Evolutionary conservation across 1,140 invertebrate species (phyloP).

Genomic region (Batillaria attramentaria): DNA sequence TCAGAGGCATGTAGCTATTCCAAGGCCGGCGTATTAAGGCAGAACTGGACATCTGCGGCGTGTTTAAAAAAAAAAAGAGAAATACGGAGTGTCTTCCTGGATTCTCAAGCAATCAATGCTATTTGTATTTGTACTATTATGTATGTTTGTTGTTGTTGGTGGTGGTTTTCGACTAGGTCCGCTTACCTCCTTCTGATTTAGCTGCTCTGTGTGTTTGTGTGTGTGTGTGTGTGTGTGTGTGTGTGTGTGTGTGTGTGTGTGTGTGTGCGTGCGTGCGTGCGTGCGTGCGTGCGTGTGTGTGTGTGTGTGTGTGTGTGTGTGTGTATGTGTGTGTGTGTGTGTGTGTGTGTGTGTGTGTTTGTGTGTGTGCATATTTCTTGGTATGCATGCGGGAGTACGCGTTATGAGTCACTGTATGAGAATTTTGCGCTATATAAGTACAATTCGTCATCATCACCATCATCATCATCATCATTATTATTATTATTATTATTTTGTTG

Average conservation of each 20-base stretch:
- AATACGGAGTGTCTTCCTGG: background rate
- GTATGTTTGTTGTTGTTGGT: conserved; percentile 18
- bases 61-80: background rate
- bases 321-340: conserved; percentile 1
- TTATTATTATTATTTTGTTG: no score
- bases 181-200: conserved; percentile 22
- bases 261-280: background rate
- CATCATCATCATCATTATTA: no score
- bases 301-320: conserved; percentile 10
- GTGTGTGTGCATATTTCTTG: background rate
- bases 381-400: background rate
- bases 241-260: conserved; percentile 18
- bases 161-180: background rate
- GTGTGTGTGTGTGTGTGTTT: conserved; percentile 22
- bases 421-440: no score
- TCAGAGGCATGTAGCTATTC: background rate
- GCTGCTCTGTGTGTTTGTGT: conserved; percentile 27
- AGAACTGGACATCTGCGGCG: background rate
- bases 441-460: no score
- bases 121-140: conserved; percentile 23
- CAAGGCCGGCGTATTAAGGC: background rate
- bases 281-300: conserved; percentile 12
- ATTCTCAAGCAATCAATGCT: background rate
- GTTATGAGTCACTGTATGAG: no score
- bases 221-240: conserved; percentile 14